Conservation (phyloP, 1,140 invertebrate species). For the Watersipora subatra region DNA sequence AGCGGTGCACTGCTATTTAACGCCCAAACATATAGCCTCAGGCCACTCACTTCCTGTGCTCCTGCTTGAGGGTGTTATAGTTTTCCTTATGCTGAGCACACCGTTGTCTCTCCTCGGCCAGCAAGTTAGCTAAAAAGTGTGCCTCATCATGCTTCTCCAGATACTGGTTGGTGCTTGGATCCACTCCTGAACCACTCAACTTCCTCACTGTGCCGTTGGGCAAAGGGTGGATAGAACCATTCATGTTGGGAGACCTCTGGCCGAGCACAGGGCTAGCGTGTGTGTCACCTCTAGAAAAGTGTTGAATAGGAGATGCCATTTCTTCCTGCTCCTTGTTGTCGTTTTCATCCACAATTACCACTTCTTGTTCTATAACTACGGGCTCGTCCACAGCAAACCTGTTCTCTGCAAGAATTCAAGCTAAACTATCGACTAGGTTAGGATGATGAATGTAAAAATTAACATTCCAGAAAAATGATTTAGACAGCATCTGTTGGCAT, state of each 20-base stretch:
- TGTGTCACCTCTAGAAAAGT: not conserved
- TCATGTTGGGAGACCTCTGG: not conserved
- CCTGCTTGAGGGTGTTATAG: not conserved
- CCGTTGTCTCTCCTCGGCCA: not conserved
- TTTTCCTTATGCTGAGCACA: not conserved
- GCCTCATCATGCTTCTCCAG: not conserved
- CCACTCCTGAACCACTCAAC: not conserved
- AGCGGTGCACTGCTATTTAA: too few species aligned
- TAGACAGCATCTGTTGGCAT: too few species aligned
- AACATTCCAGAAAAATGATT: too few species aligned
- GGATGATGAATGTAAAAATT: too few species aligned
- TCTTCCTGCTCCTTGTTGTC: not conserved
- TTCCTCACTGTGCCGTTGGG: not conserved
- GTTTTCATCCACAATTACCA: not conserved
- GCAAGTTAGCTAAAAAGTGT: not conserved
- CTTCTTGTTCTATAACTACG: not conserved
- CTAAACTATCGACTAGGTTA: too few species aligned
- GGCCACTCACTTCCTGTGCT: not conserved
- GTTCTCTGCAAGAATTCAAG: too few species aligned
- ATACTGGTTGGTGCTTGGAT: not conserved
- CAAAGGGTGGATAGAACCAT: not conserved
- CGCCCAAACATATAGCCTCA: too few species aligned
- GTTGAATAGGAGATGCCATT: not conserved
- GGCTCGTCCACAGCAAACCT: not conserved
- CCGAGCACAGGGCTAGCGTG: not conserved